Evolutionary conservation across 2,888 invertebrate genomes (phyloP), one percentile per base, ranked within the genome.

Genomic region (Tribolium freemani): DNA sequence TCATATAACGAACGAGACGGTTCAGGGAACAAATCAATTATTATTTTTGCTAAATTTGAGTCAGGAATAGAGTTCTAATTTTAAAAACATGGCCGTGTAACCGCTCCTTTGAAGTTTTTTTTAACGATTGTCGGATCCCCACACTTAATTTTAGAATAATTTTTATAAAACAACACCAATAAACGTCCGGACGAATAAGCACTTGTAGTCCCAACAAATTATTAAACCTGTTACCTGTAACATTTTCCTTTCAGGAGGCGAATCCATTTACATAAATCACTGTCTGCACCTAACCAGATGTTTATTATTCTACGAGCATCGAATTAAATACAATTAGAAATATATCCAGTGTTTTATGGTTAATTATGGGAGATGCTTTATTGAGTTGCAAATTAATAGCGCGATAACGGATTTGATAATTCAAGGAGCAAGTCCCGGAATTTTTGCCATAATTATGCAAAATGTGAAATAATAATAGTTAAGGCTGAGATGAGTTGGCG

Each of bases 191-290:
- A 16, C 16, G 53, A 53, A 53, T 9, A n/a, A 56, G 16, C 38
- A 56, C 38, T 56, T 56, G 13, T 8, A 53, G 9, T 38, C 38
- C 56, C 16, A 44, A 57, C 57, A 16, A 57, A 57, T 57, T 57
- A 57, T 44, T 57, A 30, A 9, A 54, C 4, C 54, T 30, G 54
- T 30, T 10, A 54, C 54, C 30, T 21, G 44, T 11, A 56, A 26
- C 30, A 56, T 56, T 58, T 45, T 45, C 20, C 16, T 58, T 58
- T 44, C 57, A 44, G n/a, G 10, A 30, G 6, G 46, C 30, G 20
- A n/a, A 26, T 46, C 10, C 48, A 48, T 60, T 44, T 21, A 46
- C 9, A 60, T 60, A 60, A 60, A 60, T 60, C 60, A 45, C 48
- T 48, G 60, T 60, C 60, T 60, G 3, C 48, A 46, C 5, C 48